Evolutionary conservation across 2,797 vertebrate genomes (phyloP), one percentile per base, ranked within the genome.

Genomic region (Gobio occitaniae): DNA sequence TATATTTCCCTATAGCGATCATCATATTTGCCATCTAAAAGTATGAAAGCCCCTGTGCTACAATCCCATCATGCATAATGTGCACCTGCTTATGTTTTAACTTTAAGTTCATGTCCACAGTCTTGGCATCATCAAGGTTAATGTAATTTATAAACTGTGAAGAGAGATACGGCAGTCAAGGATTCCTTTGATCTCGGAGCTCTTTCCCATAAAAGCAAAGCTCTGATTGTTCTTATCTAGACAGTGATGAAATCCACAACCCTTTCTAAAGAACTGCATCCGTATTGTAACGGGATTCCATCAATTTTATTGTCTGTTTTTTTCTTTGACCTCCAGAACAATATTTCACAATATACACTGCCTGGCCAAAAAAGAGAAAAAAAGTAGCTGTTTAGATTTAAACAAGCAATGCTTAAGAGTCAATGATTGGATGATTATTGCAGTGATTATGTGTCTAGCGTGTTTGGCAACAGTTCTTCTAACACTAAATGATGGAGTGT

Each of bases 141-240:
- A 92, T 88, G 0, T 83, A 10, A 83, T 90, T 93, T 93, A 92
- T 81, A 88, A 92, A 91, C 89, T 89, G 90, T 88, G 89, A 91
- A 89, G 84, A 71, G 89, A 80, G 91, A 94, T 93, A 91, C 80
- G 17, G 68, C 82, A 86, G 79, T 92, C 91, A 93, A 93, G 89
- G 91, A 85, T 91, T 92, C 89, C 91, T 94, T 94, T 94, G 92
- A 94, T 91, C 91, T 89, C 90, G 2, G 91, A 92, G 80, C 44
- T 56, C 48, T 76, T 90, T 90, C 88, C 84, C 83, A 88, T 87
- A 47, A 88, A 86, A 83, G 85, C 89, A 87, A 86, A 85, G 86
- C 29, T 85, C 54, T 91, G 91, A 93, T 94, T 86, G 91, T 87
- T 88, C 89, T 93, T 94, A 94, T 95, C 92, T 90, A 29, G 10